These are phyloP conservation scores for Melanostoma mellinum DNA, from an alignment of 2,888 invertebrate species.

Conservation along the genomic window DNA sequence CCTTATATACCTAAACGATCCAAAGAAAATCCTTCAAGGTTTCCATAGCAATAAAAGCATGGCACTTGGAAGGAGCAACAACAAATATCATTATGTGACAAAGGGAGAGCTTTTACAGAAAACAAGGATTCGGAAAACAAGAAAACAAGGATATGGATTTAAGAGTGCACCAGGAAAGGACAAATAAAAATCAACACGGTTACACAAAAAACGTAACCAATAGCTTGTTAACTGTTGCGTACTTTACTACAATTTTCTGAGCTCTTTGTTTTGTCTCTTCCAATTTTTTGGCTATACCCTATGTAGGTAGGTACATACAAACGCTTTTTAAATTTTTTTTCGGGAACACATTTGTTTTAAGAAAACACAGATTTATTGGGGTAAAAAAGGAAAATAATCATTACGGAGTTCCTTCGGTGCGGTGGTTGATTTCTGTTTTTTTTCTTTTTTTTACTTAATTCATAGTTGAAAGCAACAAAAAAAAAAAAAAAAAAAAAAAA, in stretches of 20 bases:
- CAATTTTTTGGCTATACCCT: not conserved
- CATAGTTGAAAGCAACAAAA: constrained; percentile 6
- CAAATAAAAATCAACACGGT: constrained; percentile 6
- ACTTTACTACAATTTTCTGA: constrained; percentile 28
- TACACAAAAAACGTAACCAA: constrained; percentile 50
- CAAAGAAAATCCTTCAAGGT: constrained; percentile 6
- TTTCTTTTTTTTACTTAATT: constrained; percentile 28
- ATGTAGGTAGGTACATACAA: constrained; percentile 1
- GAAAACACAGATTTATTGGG: constrained; percentile 67
- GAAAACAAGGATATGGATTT: constrained; percentile 55
- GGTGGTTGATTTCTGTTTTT: constrained; percentile 26
- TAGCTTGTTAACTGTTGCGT: constrained; percentile 71
- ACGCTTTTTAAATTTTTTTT: constrained; percentile 18
- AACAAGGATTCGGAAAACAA: constrained; percentile 58
- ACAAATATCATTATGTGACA: constrained; percentile 55
- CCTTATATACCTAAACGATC: too few relatives aligned
- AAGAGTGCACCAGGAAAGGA: constrained; percentile 24
- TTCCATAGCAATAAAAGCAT: constrained; percentile 1
- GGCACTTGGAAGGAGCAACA: constrained; percentile 28
- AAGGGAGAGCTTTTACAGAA: constrained; percentile 63
- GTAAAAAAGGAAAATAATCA: constrained; percentile 54
- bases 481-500: too few relatives aligned
- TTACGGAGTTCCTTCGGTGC: constrained; percentile 28
- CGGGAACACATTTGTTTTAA: constrained; percentile 50
- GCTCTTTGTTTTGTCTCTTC: constrained; percentile 26